Percentiles rank a stretch among this genome's conserved stretches.
Evolutionary conservation across 1,140 invertebrate genomes (phyloP).

Genomic region (Dolichoris vasculosae): DNA sequence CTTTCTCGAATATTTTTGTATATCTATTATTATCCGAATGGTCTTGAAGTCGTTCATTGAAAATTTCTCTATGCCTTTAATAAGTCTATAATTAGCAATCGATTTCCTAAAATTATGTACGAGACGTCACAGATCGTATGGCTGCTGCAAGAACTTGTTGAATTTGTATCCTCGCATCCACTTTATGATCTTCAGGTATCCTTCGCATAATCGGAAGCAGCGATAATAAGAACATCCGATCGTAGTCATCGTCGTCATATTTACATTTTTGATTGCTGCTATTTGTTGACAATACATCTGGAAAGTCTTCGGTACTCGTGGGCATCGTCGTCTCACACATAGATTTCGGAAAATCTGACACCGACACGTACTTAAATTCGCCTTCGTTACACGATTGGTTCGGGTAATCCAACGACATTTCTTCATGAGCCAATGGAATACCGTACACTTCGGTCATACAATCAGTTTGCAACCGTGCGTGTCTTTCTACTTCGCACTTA

Average conservation of each 20-base stretch:
- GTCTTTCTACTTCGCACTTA: not conserved
- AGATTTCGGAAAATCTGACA: slow-evolving; percentile 60
- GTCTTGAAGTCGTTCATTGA: not conserved
- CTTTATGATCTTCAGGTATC: slow-evolving; percentile 68
- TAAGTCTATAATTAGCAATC: not conserved
- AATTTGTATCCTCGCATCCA: slow-evolving; percentile 71
- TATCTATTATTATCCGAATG: not conserved
- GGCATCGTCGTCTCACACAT: slow-evolving; percentile 65
- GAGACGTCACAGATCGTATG: not conserved
- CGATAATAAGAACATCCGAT: slow-evolving; percentile 71
- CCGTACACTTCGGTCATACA: not conserved
- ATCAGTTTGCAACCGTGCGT: not conserved
- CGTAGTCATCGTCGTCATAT: slow-evolving; percentile 68
- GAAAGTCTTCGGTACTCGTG: slow-evolving; percentile 67
- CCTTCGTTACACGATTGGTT: not conserved
- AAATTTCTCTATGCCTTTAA: not conserved
- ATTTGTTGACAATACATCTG: slow-evolving; percentile 64
- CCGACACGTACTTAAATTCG: not conserved
- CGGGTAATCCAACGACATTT: not conserved
- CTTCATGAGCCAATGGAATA: not conserved
- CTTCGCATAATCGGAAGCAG: slow-evolving; percentile 66
- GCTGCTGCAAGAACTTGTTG: slow-evolving; percentile 65
- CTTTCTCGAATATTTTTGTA: no score
- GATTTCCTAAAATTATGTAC: not conserved
- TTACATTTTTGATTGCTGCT: slow-evolving; percentile 59